Conservation (phyloP, 2,888 invertebrate genomes). For the Drosophila peninsularis region DNA sequence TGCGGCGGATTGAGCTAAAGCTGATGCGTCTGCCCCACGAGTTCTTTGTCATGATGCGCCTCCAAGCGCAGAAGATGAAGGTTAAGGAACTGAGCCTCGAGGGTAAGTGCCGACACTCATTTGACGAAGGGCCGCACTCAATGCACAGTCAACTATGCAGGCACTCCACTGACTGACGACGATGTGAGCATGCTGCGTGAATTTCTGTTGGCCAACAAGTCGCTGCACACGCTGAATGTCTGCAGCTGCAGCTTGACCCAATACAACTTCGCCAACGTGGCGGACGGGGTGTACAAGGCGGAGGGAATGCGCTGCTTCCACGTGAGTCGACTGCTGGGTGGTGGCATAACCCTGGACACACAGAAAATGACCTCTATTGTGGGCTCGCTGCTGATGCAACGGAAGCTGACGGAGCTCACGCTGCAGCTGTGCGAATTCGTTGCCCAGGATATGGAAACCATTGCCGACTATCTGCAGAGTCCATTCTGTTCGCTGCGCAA, state of each 20-base stretch:
- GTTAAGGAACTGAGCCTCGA: slow-evolving; percentile 68
- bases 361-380: slow-evolving; percentile 71
- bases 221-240: slow-evolving; percentile 64
- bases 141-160: slow-evolving; percentile 32
- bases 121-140: background rate
- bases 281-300: slow-evolving; percentile 82
- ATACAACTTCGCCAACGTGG: slow-evolving; percentile 79
- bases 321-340: slow-evolving; percentile 70
- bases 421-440: slow-evolving; percentile 79
- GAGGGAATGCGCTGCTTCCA: slow-evolving; percentile 59
- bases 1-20: slow-evolving; percentile 62
- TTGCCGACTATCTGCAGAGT: slow-evolving; percentile 75
- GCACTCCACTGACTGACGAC: slow-evolving; percentile 51
- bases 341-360: slow-evolving; percentile 68
- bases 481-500: slow-evolving; percentile 49
- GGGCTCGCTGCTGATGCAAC: slow-evolving; percentile 78
- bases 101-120: slow-evolving; percentile 46
- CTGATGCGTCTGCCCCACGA: slow-evolving; percentile 67
- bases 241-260: slow-evolving; percentile 74
- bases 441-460: slow-evolving; percentile 76
- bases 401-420: slow-evolving; percentile 72
- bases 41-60: slow-evolving; percentile 68
- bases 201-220: slow-evolving; percentile 62
- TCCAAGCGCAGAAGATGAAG: slow-evolving; percentile 50
- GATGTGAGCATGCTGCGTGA: slow-evolving; percentile 55